A percentile compares a stretch with the other conserved stretches of the same genome.
Evolutionary conservation across 2,888 invertebrate species (phyloP).

Genomic region (Oasisia sp.): DNA sequence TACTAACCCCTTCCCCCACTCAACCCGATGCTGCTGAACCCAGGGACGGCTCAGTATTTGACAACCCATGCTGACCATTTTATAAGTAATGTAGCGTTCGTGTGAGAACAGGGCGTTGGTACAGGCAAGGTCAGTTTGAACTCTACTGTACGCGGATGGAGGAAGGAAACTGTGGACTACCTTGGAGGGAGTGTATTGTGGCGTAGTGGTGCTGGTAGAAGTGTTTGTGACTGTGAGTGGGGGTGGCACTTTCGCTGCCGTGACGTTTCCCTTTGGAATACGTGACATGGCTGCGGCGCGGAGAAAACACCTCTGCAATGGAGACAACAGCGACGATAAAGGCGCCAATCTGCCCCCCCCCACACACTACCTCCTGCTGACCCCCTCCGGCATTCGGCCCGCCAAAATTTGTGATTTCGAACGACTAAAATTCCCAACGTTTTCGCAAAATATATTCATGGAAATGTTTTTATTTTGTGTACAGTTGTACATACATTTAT

Average conservation of each 20-base stretch:
- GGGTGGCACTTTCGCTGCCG: background rate
- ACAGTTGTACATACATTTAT: too few relatives aligned
- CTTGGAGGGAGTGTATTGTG: background rate
- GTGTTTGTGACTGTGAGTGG: background rate
- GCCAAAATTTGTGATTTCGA: background rate
- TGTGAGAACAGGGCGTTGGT: too few relatives aligned
- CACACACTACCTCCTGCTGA: background rate
- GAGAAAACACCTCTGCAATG: conserved; percentile 3
- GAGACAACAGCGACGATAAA: background rate
- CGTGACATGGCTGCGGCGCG: background rate
- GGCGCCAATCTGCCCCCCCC: background rate
- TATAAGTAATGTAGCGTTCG: too few relatives aligned
- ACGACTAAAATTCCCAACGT: background rate
- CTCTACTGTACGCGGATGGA: background rate
- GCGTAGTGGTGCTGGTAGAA: background rate
- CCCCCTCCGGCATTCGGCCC: background rate
- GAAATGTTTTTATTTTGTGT: too few relatives aligned
- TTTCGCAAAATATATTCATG: too few relatives aligned
- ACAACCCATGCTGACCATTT: too few relatives aligned
- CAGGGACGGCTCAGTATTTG: too few relatives aligned
- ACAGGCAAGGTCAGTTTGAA: background rate
- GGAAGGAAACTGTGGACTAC: background rate
- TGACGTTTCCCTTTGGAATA: conserved; percentile 17
- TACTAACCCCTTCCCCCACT: too few relatives aligned
- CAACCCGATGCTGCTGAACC: too few relatives aligned